Evolutionary conservation across 92 coral and sea anemone genomes (phyloP).

Genomic region (Ricordea florida): DNA sequence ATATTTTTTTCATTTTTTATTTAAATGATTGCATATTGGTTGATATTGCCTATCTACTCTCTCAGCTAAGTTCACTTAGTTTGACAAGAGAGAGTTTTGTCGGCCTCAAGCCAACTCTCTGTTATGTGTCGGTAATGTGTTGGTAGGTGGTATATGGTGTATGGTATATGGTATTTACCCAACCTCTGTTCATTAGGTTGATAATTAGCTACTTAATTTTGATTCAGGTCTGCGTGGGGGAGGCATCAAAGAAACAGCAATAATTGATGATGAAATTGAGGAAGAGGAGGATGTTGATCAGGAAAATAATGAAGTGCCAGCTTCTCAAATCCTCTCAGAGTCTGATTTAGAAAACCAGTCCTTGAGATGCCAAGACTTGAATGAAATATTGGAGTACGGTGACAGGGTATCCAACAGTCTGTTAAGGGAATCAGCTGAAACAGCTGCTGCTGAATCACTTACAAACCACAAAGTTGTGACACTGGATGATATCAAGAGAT

Average conservation of each 20-base stretch:
- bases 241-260: slow-evolving; percentile 70
- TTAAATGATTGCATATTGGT: no score
- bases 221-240: slow-evolving; percentile 21
- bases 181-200: neutral
- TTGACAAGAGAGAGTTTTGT: no score
- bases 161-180: neutral
- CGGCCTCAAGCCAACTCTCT: no score
- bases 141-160: no score
- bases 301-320: slow-evolving; percentile 34
- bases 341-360: slow-evolving; percentile 42
- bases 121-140: no score
- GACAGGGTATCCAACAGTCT: slow-evolving; percentile 64
- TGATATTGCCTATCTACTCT: no score
- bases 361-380: slow-evolving; percentile 48
- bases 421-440: slow-evolving; percentile 56
- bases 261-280: slow-evolving; percentile 72
- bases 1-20: no score
- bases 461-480: slow-evolving; percentile 20
- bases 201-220: neutral
- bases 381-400: slow-evolving; percentile 59
- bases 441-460: slow-evolving; percentile 37
- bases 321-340: slow-evolving; percentile 8
- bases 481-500: slow-evolving; percentile 43
- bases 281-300: slow-evolving; percentile 38
- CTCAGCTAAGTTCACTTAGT: no score